Conservation (phyloP, 2,888 invertebrate species). For the Ophion ventricosus region DNA sequence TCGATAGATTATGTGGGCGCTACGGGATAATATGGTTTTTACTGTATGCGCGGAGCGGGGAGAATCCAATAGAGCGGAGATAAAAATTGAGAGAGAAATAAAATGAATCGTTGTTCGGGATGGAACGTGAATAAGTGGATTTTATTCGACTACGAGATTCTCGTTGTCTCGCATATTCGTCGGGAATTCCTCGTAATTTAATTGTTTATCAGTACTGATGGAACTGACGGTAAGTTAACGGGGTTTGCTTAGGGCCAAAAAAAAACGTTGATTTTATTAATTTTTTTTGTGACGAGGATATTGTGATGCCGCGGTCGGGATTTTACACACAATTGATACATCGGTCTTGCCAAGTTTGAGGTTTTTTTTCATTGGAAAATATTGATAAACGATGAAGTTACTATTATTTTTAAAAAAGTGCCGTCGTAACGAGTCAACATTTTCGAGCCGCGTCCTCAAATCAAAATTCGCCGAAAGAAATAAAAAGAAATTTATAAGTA, state of each 20-base stretch:
- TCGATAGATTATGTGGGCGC: constrained; percentile 70
- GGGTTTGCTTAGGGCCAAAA: constrained; percentile 3
- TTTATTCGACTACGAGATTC: constrained; percentile 28
- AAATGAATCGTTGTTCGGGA: constrained; percentile 35
- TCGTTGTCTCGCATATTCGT: constrained; percentile 16
- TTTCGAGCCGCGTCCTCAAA: no score
- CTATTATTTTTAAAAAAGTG: no score
- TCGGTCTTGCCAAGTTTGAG: no score
- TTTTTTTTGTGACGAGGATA: no score
- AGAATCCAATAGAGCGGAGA: constrained; percentile 33
- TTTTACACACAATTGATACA: no score
- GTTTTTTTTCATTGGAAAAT: no score
- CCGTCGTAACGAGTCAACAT: no score
- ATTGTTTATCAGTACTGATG: constrained; percentile 15
- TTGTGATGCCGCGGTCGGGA: no score
- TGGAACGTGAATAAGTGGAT: constrained; percentile 11
- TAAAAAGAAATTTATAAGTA: neutral
- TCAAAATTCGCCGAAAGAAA: neutral
- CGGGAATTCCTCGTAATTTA: constrained; percentile 36
- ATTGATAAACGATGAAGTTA: no score
- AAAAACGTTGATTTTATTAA: constrained; percentile 9
- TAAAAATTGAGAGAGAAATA: constrained; percentile 53
- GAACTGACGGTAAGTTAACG: neutral
- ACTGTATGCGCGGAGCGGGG: constrained; percentile 35
- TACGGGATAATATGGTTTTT: constrained; percentile 60